Conservation (phyloP, 2,797 vertebrate genomes). For the Macrochelys suwanniensis region DNA sequence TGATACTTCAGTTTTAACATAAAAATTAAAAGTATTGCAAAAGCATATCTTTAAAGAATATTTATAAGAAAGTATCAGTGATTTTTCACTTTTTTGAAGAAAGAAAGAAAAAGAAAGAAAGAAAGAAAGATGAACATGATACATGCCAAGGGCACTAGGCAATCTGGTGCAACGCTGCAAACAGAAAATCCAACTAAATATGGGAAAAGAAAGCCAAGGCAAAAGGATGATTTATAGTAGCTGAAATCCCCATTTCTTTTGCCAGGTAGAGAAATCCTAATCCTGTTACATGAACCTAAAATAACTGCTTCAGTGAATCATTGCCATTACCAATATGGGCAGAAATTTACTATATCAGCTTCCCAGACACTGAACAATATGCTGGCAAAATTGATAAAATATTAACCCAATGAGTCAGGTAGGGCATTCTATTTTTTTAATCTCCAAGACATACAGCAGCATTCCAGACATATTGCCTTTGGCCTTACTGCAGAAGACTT, state of each 20-base stretch:
- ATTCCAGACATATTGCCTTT: conserved; percentile 51
- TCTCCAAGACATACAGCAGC: conserved; percentile 69
- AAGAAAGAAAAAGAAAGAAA: not conserved
- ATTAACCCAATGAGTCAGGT: conserved; percentile 75
- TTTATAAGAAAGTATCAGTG: not conserved
- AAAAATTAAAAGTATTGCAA: not conserved
- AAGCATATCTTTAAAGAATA: not conserved
- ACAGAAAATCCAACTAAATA: conserved; percentile 45
- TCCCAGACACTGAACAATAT: conserved; percentile 79
- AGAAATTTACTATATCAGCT: conserved; percentile 80
- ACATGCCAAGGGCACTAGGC: not conserved
- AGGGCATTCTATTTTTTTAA: conserved; percentile 66
- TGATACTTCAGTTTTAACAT: not conserved
- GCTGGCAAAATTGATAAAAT: conserved; percentile 72
- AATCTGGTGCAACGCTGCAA: not conserved
- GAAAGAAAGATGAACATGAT: fast-evolving
- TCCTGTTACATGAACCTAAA: conserved; percentile 65
- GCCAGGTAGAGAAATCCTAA: conserved; percentile 67
- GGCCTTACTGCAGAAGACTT: conserved; percentile 9
- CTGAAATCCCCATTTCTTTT: conserved; percentile 61
- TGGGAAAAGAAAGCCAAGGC: conserved; percentile 29
- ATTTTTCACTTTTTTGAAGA: not conserved
- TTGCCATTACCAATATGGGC: conserved; percentile 68
- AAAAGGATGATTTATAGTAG: conserved; percentile 49
- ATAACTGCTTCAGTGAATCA: conserved; percentile 70